Evolutionary conservation across 2,797 vertebrate species (phyloP).

Genomic region (Poecilia wingei): DNA sequence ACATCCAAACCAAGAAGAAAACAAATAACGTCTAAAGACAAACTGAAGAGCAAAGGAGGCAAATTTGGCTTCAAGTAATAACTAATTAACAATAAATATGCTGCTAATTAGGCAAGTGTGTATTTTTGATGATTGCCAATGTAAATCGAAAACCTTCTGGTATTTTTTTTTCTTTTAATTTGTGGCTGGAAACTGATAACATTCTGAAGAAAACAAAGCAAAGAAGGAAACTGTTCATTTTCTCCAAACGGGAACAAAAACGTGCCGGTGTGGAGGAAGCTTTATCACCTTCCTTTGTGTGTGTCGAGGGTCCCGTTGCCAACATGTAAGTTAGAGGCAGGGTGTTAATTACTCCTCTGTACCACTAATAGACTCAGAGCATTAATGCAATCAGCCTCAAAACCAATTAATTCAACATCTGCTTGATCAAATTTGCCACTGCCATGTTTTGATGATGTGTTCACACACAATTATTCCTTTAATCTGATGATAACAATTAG

Average conservation of each 20-base stretch:
- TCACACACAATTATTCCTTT: slow-evolving; percentile 70
- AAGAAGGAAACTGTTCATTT: neutral
- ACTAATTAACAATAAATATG: slow-evolving; percentile 2
- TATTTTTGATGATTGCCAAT: neutral
- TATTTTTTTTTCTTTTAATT: neutral
- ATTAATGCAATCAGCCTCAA: slow-evolving; percentile 78
- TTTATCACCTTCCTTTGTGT: slow-evolving; percentile 9
- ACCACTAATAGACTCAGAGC: slow-evolving; percentile 69
- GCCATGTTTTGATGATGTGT: slow-evolving; percentile 73
- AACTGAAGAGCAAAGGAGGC: neutral
- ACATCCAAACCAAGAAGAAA: neutral
- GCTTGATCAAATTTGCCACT: slow-evolving; percentile 75
- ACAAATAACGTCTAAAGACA: neutral
- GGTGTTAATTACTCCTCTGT: slow-evolving; percentile 73
- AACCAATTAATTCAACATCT: slow-evolving; percentile 80
- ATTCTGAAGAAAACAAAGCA: neutral
- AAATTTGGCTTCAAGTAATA: neutral
- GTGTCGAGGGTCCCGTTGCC: slow-evolving; percentile 11
- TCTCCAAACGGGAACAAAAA: slow-evolving; percentile 7
- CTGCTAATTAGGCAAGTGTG: neutral
- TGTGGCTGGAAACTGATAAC: neutral
- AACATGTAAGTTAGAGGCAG: slow-evolving; percentile 38
- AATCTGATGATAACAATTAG: slow-evolving; percentile 75
- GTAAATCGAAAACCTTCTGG: neutral
- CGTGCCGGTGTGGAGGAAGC: neutral